Conservation (phyloP, 2,113 vertebrate species). For the Sorex fumeus region DNA sequence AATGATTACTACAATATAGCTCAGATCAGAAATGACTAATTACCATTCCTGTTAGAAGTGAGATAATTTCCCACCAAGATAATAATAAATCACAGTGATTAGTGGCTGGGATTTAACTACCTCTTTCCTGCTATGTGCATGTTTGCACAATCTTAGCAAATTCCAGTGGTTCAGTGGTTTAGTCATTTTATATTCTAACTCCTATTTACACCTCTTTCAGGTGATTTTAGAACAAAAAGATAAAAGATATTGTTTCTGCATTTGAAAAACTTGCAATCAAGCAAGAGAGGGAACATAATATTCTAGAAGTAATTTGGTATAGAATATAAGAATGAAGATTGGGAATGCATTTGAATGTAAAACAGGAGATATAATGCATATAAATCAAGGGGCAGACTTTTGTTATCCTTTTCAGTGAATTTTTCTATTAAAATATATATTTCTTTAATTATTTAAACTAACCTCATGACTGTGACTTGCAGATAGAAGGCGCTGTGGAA, state of each 20-base stretch:
- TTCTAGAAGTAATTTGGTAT: background rate
- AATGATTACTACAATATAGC: background rate
- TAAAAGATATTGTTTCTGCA: background rate
- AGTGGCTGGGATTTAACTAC: background rate
- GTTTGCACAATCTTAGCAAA: background rate
- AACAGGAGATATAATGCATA: background rate
- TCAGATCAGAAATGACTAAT: background rate
- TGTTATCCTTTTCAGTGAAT: background rate
- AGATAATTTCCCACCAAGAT: slow-evolving; percentile 18
- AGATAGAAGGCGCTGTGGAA: slow-evolving; percentile 72
- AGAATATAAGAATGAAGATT: background rate
- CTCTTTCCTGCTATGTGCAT: background rate
- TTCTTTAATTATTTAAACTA: slow-evolving; percentile 57
- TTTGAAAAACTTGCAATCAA: slow-evolving; percentile 21
- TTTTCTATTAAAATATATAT: background rate
- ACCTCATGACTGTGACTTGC: slow-evolving; percentile 82
- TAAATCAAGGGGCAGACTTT: background rate
- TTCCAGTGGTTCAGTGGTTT: background rate
- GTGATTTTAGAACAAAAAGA: background rate
- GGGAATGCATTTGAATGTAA: background rate
- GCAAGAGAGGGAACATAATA: background rate
- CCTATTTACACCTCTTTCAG: background rate
- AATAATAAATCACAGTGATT: slow-evolving; percentile 18
- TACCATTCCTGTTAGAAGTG: background rate
- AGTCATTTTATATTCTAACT: slow-evolving; percentile 20